phyloP scores from a whole-genome alignment of 2,888 invertebrate species.

The Spicauda simplicius region DNA sequence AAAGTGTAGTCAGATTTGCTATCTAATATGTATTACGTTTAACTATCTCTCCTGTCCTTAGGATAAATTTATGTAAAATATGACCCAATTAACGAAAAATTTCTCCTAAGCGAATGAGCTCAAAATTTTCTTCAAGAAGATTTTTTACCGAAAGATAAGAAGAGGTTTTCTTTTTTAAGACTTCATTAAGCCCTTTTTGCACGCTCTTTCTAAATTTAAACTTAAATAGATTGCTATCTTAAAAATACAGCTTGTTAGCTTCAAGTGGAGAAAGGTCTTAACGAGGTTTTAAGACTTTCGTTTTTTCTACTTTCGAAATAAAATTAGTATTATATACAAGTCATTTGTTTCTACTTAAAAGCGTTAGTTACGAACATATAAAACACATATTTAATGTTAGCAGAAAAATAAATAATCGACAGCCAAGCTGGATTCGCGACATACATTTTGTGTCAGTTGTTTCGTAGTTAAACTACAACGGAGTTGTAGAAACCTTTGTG shows the following conservation, averaged over 20 bases:
- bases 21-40: not conserved
- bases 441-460: too few species aligned
- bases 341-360: too few species aligned
- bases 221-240: not conserved
- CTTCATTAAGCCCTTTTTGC: conserved; percentile 23
- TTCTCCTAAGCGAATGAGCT: not conserved
- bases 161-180: conserved; percentile 7
- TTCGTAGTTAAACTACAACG: too few species aligned
- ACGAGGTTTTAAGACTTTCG: not conserved
- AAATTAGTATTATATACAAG: too few species aligned
- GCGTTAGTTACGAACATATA: too few species aligned
- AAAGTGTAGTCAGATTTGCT: not conserved
- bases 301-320: too few species aligned
- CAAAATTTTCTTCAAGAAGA: conserved; percentile 16
- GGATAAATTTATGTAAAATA: not conserved
- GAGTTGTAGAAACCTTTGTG: too few species aligned
- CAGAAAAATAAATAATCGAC: too few species aligned
- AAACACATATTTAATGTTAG: too few species aligned
- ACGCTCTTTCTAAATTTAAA: conserved; percentile 17
- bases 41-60: not conserved
- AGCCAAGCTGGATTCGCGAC: too few species aligned
- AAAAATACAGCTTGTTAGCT: not conserved
- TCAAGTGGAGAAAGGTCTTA: conserved; percentile 22
- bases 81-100: not conserved
- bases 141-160: not conserved